Evolutionary conservation across 1,140 invertebrate genomes (phyloP).

Genomic region (Chlorops oryzae): DNA sequence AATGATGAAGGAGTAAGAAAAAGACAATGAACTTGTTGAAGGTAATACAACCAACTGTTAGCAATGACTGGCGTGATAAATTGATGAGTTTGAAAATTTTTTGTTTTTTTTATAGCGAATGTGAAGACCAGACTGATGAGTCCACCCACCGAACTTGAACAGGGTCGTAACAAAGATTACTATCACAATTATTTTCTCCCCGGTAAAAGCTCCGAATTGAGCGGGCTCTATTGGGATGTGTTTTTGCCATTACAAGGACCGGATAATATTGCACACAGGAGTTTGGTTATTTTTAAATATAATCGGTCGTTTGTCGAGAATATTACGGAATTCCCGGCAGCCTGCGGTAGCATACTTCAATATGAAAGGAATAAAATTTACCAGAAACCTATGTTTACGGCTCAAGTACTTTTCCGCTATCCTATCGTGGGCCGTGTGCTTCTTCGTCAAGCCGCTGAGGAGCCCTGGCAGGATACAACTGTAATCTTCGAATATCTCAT

Average conservation of each 20-base stretch:
- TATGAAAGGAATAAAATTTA: constrained; percentile 62
- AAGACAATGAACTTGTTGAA: too few species aligned
- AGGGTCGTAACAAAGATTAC: constrained; percentile 63
- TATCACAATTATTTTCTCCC: constrained; percentile 62
- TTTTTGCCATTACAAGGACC: constrained; percentile 79
- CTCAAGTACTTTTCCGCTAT: constrained; percentile 71
- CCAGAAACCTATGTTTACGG: constrained; percentile 65
- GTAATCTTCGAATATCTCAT: constrained; percentile 69
- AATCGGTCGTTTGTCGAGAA: constrained; percentile 47
- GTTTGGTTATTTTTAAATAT: constrained; percentile 76
- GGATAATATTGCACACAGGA: constrained; percentile 72
- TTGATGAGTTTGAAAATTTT: too few species aligned
- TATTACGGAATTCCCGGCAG: constrained; percentile 57
- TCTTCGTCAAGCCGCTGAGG: constrained; percentile 73
- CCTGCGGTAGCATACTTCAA: constrained; percentile 60
- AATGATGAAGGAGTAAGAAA: too few species aligned
- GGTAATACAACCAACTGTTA: too few species aligned
- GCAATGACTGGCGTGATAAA: too few species aligned
- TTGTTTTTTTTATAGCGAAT: too few species aligned
- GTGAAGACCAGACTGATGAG: too few species aligned
- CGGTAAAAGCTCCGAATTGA: constrained; percentile 62
- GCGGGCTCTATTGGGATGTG: constrained; percentile 71
- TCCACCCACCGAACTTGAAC: too few species aligned
- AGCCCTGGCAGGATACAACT: constrained; percentile 76
- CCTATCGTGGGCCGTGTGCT: constrained; percentile 81